Evolutionary conservation across 2,888 invertebrate genomes (phyloP), one percentile per base, ranked within the genome.

Genomic region (Laspeyria flexula): DNA sequence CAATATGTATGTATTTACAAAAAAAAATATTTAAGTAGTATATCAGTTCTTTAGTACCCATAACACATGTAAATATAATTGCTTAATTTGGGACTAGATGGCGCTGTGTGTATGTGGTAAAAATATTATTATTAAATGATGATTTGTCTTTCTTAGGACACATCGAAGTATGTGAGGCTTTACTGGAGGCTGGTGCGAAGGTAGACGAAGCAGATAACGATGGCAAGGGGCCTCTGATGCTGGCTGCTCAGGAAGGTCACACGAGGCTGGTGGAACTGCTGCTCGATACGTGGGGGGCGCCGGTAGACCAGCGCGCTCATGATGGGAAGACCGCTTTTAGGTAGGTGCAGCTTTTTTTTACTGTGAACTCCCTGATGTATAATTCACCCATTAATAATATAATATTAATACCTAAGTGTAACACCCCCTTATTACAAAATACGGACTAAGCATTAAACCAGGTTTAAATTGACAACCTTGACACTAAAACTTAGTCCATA

Each of bases 141-240:
- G 7, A 3, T 13, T 1, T 12, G 10, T 34, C 7, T 1, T 16
- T 13, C 37, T 0, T 65, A 94, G 96, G 98, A 9, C 98, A 98
- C 81, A 89, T 94, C 43, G 96, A 96, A 77, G 97, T 97, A 0
- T 96, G 96, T 73, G 96, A 96, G 69, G 95, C 96, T 0, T 85
- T 97, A 0, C 86, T 98, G 0, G 97, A 98, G 76, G 97, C 97
- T 0, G 98, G 98, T 0, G 97, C 97, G 0, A 95, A 96, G 77
- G 95, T 97, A 7, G 97, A 97, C 77, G 97, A 97, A 79, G 95
- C 96, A 4, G 98, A 98, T 83, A 98, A 98, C 81, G 97, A 98
- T 68, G 98, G 98, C 0, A 97, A 97, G 78, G 96, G 96, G 0
- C 95, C 97, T 0, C 86, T 98, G 29, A 96, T 98, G 88, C 90